Evolutionary conservation across 1,140 invertebrate species (phyloP).

Genomic region (Drosophila sechellia): DNA sequence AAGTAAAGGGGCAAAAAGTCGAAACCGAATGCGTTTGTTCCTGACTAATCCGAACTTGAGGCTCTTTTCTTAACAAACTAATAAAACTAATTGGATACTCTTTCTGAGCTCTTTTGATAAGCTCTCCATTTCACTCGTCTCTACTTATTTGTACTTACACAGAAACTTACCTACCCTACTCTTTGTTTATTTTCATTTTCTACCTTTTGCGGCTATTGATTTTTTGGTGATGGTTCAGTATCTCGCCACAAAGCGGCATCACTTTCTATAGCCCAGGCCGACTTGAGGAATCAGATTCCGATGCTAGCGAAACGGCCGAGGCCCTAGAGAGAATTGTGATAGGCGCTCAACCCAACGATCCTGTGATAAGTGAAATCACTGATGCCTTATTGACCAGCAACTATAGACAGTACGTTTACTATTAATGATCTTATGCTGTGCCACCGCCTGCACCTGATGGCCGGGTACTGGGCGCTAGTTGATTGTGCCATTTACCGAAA

Average conservation of each 20-base stretch:
- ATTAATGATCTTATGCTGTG: slow-evolving; percentile 33
- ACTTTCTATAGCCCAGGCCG: slow-evolving; percentile 34
- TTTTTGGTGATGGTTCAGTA: slow-evolving; percentile 50
- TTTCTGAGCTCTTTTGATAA: background rate
- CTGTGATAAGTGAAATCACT: slow-evolving; percentile 49
- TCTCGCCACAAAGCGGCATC: slow-evolving; percentile 34
- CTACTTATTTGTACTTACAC: slow-evolving; percentile 16
- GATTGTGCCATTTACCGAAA: slow-evolving; percentile 54
- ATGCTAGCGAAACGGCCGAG: slow-evolving; percentile 51
- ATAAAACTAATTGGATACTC: slow-evolving; percentile 22
- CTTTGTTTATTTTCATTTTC: slow-evolving; percentile 75
- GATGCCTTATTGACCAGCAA: slow-evolving; percentile 36
- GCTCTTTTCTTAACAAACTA: slow-evolving; percentile 24
- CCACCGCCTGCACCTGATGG: slow-evolving; percentile 26
- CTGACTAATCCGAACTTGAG: slow-evolving; percentile 29
- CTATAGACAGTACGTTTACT: background rate
- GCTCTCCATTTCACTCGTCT: background rate
- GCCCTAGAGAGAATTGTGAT: slow-evolving; percentile 38
- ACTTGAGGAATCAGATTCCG: slow-evolving; percentile 68
- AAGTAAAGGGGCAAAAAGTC: slow-evolving; percentile 8
- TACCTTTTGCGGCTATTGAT: slow-evolving; percentile 49
- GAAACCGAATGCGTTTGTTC: slow-evolving; percentile 10
- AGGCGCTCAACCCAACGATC: slow-evolving; percentile 41
- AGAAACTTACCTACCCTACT: slow-evolving; percentile 45
- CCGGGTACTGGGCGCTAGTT: slow-evolving; percentile 8